Evolutionary conservation across 1,140 invertebrate genomes (phyloP).

Genomic region (Mya arenaria): DNA sequence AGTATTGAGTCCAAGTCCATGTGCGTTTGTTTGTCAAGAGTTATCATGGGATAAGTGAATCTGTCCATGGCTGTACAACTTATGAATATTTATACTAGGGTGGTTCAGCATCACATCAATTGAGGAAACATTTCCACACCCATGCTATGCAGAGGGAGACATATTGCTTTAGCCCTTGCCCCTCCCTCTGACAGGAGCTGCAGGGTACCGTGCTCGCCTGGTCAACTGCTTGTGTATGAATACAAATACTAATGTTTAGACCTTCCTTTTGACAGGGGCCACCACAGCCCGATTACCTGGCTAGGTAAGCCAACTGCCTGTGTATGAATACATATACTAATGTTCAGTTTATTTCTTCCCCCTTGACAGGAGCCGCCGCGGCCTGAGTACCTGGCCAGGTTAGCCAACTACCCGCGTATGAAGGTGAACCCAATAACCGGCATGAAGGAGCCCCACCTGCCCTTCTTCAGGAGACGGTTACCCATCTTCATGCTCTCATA

Average conservation of each 20-base stretch:
- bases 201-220: constrained; percentile 75
- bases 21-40: too few relatives aligned
- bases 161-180: too few relatives aligned
- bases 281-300: constrained; percentile 76
- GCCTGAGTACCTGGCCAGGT: constrained; percentile 76
- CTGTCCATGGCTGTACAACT: too few relatives aligned
- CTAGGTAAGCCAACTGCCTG: constrained; percentile 69
- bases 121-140: too few relatives aligned
- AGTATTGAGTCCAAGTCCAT: too few relatives aligned
- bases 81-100: too few relatives aligned
- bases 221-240: constrained; percentile 69
- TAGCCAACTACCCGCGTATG: constrained; percentile 68
- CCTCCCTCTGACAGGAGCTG: too few relatives aligned
- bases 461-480: constrained; percentile 75
- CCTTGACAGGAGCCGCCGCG: constrained; percentile 77
- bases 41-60: too few relatives aligned
- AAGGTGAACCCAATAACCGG: constrained; percentile 75
- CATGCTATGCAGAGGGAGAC: too few relatives aligned
- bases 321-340: too few relatives aligned
- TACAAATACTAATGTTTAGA: too few relatives aligned
- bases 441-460: constrained; percentile 81
- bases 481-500: constrained; percentile 75
- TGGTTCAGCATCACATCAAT: too few relatives aligned
- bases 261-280: constrained; percentile 73
- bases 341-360: constrained; percentile 65